Conservation (phyloP, 2,113 vertebrate species). For the Halichoerus grypus region DNA sequence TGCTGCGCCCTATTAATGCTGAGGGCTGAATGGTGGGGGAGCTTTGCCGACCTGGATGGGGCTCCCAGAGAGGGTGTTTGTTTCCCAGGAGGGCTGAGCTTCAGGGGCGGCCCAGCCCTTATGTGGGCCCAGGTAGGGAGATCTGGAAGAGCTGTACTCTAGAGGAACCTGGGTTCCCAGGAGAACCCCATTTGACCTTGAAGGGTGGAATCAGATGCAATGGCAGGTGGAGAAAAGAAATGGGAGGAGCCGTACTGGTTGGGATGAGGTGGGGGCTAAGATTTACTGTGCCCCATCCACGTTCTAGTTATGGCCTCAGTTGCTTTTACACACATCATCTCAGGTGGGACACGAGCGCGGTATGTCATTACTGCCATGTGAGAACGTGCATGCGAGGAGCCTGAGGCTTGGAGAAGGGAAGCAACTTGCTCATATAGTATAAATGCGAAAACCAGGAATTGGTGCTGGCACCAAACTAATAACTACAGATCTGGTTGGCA, state of each 20-base stretch:
- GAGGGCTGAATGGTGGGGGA: not conserved
- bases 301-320: not conserved
- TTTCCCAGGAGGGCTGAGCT: not conserved
- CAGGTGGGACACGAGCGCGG: not conserved
- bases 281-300: not conserved
- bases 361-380: not conserved
- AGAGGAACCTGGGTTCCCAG: not conserved
- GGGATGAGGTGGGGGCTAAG: not conserved
- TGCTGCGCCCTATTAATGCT: not conserved
- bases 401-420: not conserved
- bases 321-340: not conserved
- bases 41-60: not conserved
- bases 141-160: not conserved
- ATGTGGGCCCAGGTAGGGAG: not conserved
- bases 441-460: not conserved
- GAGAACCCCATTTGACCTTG: not conserved
- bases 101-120: not conserved
- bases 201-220: not conserved
- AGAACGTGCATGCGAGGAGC: not conserved
- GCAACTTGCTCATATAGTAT: not conserved
- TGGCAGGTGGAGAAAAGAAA: not conserved
- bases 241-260: accelerated
- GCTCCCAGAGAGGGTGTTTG: not conserved
- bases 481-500: not conserved
- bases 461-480: not conserved